phyloP scores from a whole-genome alignment of 1,140 invertebrate genomes.

The Drosophila tristis region DNA sequence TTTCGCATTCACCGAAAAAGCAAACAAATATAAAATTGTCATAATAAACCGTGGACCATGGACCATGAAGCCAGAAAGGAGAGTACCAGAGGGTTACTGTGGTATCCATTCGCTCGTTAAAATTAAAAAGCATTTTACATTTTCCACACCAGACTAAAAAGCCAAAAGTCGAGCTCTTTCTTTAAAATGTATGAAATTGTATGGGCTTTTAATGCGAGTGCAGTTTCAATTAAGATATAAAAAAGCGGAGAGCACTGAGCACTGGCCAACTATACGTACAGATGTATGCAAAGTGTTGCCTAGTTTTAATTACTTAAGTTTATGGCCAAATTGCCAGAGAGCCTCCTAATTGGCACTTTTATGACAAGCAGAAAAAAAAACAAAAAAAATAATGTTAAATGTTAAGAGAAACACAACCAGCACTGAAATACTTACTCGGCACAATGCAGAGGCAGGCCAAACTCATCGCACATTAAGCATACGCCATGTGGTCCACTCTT shows the following conservation, averaged over 20 bases:
- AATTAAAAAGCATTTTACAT: slow-evolving; percentile 69
- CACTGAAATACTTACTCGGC: no score
- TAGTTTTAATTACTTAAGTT: slow-evolving; percentile 78
- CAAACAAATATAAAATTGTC: slow-evolving; percentile 79
- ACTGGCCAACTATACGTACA: background rate
- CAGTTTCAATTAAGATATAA: slow-evolving; percentile 78
- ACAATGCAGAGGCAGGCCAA: slow-evolving; percentile 31
- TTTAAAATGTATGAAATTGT: slow-evolving; percentile 55
- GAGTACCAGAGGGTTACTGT: slow-evolving; percentile 19
- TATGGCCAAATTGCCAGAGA: slow-evolving; percentile 44
- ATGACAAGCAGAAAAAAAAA: slow-evolving; percentile 46
- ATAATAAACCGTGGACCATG: slow-evolving; percentile 63
- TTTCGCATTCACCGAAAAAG: slow-evolving; percentile 54
- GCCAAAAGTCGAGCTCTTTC: slow-evolving; percentile 12
- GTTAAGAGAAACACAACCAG: no score
- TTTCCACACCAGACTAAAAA: slow-evolving; percentile 9
- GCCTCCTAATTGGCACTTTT: slow-evolving; percentile 72
- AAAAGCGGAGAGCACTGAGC: slow-evolving; percentile 17
- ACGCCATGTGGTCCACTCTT: slow-evolving; percentile 64
- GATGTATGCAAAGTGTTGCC: slow-evolving; percentile 52
- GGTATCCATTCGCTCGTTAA: slow-evolving; percentile 69
- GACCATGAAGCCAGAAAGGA: slow-evolving; percentile 18
- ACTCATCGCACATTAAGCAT: slow-evolving; percentile 69
- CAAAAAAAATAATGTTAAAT: slow-evolving; percentile 4
- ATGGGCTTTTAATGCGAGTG: slow-evolving; percentile 54